Evolutionary conservation across 2,888 invertebrate genomes (phyloP).

Genomic region (Prosapia bicincta): DNA sequence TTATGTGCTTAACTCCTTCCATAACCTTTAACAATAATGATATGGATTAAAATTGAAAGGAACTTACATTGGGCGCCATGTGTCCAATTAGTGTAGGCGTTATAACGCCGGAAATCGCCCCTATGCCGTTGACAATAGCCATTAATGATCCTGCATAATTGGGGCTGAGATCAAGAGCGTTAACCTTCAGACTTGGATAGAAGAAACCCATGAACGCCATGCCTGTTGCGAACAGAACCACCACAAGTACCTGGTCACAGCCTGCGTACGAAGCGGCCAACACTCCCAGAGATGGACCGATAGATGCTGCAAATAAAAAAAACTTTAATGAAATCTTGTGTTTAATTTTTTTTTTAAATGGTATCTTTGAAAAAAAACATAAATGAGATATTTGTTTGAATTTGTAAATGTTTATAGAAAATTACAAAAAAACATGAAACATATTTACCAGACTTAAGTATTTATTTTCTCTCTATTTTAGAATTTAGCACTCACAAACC

Average conservation of each 20-base stretch:
- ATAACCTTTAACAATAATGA: no score
- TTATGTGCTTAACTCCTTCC: no score
- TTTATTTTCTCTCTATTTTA: no score
- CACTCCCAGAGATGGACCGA: conserved; percentile 64
- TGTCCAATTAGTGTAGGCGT: conserved; percentile 59
- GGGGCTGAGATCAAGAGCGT: conserved; percentile 62
- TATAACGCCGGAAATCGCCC: conserved; percentile 66
- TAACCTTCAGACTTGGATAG: conserved; percentile 68
- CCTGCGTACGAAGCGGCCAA: conserved; percentile 66
- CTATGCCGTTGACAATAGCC: conserved; percentile 68
- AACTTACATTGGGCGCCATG: conserved; percentile 54
- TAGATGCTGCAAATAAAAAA: conserved; percentile 52
- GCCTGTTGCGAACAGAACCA: conserved; percentile 60
- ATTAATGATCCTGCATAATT: conserved; percentile 65
- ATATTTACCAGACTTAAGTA: no score
- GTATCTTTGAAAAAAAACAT: no score
- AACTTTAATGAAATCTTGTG: no score
- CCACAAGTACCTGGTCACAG: conserved; percentile 58
- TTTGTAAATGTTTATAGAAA: background rate
- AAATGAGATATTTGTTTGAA: no score
- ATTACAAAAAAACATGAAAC: background rate
- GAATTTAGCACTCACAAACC: no score
- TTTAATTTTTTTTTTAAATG: no score
- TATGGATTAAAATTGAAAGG: no score
- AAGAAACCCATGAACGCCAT: conserved; percentile 69